These are phyloP conservation scores for Cosmia trapezina DNA, from an alignment of 2,888 invertebrate genomes.

Conservation along the genomic window DNA sequence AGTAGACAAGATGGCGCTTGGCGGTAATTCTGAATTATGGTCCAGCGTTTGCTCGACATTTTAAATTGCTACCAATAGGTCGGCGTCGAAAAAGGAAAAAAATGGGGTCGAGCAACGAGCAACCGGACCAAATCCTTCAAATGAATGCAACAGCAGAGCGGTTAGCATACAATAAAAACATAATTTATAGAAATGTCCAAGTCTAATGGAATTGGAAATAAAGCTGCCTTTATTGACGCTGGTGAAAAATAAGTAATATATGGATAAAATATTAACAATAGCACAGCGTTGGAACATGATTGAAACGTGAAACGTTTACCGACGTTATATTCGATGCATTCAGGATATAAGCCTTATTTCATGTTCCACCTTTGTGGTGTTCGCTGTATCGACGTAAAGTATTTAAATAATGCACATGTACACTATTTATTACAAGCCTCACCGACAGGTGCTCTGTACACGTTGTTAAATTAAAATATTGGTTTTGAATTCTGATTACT, in stretches of 20 bases:
- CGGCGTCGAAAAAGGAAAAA: slow-evolving; percentile 43
- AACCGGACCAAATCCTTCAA: slow-evolving; percentile 60
- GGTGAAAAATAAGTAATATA: slow-evolving; percentile 61
- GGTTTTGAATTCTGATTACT: slow-evolving; percentile 52
- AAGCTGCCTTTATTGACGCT: slow-evolving; percentile 61
- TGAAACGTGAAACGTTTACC: slow-evolving; percentile 61
- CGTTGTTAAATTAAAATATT: slow-evolving; percentile 63
- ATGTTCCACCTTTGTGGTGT: slow-evolving; percentile 60
- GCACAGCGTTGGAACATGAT: slow-evolving; percentile 55
- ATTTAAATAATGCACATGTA: slow-evolving; percentile 66
- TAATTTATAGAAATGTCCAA: slow-evolving; percentile 50
- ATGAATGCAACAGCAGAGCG: slow-evolving; percentile 61
- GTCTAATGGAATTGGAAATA: slow-evolving; percentile 74
- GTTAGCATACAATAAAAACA: slow-evolving; percentile 56
- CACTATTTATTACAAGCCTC: slow-evolving; percentile 62
- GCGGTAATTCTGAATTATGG: slow-evolving; percentile 72
- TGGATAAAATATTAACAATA: slow-evolving; percentile 61
- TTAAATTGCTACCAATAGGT: slow-evolving; percentile 61
- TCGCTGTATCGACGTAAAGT: slow-evolving; percentile 52
- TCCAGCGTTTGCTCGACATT: slow-evolving; percentile 55
- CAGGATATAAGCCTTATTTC: slow-evolving; percentile 59
- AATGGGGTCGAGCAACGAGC: slow-evolving; percentile 6
- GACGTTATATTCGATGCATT: slow-evolving; percentile 46
- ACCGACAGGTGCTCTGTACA: slow-evolving; percentile 61
- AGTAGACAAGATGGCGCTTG: slow-evolving; percentile 72